A percentile compares a stretch with the other conserved stretches of the same genome.
These are phyloP conservation scores for Typhlomys cinereus DNA, from an alignment of 2,113 vertebrate genomes.

Conservation along the genomic window DNA sequence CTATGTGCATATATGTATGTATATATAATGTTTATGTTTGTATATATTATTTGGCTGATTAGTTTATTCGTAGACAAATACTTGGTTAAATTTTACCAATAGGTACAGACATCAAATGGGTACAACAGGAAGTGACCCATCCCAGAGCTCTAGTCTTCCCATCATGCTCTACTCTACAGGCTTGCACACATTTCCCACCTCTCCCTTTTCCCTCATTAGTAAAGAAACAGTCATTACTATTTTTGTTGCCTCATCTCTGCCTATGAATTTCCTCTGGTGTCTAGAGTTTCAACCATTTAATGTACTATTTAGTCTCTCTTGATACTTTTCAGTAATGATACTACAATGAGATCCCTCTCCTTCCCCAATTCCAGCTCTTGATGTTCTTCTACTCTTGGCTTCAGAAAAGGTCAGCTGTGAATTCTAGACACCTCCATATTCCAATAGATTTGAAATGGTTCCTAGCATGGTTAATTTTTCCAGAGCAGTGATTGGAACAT, in stretches of 20 bases:
- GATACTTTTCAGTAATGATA: no score
- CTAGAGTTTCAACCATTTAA: fast-evolving
- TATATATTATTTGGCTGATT: neutral
- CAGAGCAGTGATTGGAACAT: neutral
- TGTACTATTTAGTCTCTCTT: no score
- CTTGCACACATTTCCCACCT: neutral
- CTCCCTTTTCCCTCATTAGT: fast-evolving
- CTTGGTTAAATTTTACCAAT: neutral
- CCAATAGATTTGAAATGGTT: no score
- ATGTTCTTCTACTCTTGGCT: no score
- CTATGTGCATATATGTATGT: no score
- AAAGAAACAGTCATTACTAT: neutral
- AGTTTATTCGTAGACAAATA: neutral
- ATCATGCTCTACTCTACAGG: no score
- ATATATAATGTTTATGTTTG: no score
- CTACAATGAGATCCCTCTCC: no score
- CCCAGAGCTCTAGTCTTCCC: neutral
- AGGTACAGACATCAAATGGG: neutral
- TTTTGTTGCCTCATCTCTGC: neutral
- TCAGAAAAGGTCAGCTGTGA: no score
- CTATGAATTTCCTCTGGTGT: neutral
- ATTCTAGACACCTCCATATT: no score
- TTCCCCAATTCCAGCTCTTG: no score
- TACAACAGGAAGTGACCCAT: neutral
- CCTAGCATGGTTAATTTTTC: neutral